These are phyloP conservation scores for Thripadectes ignobilis DNA, from an alignment of 2,797 vertebrate genomes.

Conservation along the genomic window DNA sequence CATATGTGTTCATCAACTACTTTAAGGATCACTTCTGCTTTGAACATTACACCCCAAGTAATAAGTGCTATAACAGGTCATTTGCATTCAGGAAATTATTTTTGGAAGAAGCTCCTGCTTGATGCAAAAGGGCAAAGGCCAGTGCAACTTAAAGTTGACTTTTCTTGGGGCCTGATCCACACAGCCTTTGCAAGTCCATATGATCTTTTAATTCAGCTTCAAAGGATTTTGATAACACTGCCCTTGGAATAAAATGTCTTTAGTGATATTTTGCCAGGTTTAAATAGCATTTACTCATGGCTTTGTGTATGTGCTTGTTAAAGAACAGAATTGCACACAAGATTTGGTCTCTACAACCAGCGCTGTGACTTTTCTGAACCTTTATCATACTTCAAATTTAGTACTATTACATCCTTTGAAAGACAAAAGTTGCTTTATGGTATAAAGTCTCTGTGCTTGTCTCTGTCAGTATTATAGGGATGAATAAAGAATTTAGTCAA, in stretches of 20 bases:
- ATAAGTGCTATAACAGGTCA: slow-evolving; percentile 8
- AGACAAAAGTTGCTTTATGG: background rate
- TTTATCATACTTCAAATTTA: background rate
- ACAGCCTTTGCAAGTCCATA: background rate
- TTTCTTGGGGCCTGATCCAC: background rate
- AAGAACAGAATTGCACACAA: background rate
- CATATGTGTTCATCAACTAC: slow-evolving; percentile 6
- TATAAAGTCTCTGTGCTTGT: background rate
- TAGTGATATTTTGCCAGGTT: background rate
- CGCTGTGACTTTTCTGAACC: background rate
- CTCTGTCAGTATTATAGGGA: background rate
- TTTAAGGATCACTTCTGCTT: slow-evolving; percentile 5
- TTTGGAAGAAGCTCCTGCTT: slow-evolving; percentile 33
- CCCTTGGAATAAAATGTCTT: background rate
- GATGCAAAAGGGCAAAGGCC: slow-evolving; percentile 27
- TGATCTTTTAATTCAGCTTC: background rate
- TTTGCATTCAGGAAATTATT: slow-evolving; percentile 48
- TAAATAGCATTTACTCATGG: background rate
- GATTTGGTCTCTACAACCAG: background rate
- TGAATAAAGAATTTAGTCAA: background rate
- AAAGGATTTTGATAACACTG: background rate
- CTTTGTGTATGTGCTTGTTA: background rate
- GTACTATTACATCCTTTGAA: background rate
- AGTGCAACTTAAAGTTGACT: background rate
- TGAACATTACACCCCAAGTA: background rate